Percentiles rank a stretch among this genome's conserved stretches.
These are phyloP conservation scores for Salmo trutta DNA, from an alignment of 2,797 vertebrate species.

Conservation along the genomic window DNA sequence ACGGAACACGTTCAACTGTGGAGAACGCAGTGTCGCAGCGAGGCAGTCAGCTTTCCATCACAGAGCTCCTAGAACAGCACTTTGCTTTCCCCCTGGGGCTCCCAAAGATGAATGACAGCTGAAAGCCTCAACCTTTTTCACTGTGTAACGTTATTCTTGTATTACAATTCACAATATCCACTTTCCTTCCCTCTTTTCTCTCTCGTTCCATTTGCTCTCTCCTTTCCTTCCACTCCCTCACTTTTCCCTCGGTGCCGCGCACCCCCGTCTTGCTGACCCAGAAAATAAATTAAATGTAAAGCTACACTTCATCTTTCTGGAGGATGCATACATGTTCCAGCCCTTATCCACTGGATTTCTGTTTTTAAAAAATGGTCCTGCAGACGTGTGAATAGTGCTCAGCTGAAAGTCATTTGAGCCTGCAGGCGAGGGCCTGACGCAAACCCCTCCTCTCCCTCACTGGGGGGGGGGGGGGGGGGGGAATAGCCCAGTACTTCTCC, in stretches of 20 bases:
- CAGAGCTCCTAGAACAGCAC: conserved; percentile 23
- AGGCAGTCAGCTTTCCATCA: neutral
- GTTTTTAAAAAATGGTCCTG: neutral
- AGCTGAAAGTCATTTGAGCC: conserved; percentile 80
- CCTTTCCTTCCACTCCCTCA: conserved; percentile 10
- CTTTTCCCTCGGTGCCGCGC: conserved; percentile 38
- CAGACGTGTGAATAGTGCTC: conserved; percentile 72
- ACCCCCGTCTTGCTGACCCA: conserved; percentile 27
- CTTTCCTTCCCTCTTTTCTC: conserved; percentile 42
- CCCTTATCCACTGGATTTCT: conserved; percentile 14
- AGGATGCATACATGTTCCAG: conserved; percentile 40
- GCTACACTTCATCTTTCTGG: conserved; percentile 22
- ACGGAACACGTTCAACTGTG: neutral
- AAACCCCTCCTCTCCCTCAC: conserved; percentile 46
- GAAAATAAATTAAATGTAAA: conserved; percentile 42
- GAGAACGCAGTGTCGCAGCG: neutral
- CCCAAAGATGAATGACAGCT: conserved; percentile 42
- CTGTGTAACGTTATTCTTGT: conserved; percentile 54
- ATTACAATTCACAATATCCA: conserved; percentile 64
- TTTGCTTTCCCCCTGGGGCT: conserved; percentile 40
- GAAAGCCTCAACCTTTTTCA: conserved; percentile 42
- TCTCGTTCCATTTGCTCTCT: conserved; percentile 39
- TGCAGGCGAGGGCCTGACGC: conserved; percentile 60
- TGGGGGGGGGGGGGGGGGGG: conserved; percentile 8
- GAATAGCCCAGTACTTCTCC: neutral